phyloP scores from a whole-genome alignment of 92 coral and sea anemone genomes.

The Phenganax subtilis region DNA sequence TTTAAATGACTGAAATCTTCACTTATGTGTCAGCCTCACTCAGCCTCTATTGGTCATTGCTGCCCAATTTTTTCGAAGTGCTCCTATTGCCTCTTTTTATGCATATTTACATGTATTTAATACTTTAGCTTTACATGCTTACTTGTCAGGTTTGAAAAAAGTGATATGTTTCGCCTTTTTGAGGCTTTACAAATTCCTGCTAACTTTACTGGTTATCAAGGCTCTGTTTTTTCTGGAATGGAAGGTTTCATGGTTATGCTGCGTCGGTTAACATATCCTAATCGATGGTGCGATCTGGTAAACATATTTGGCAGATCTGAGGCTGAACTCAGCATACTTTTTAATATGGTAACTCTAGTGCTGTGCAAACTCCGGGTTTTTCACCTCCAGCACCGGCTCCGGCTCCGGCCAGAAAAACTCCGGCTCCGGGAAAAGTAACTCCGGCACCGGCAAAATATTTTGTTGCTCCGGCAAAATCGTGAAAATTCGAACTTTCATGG shows the following conservation, averaged over 20 bases:
- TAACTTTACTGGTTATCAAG: slow-evolving; percentile 48
- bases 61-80: not conserved
- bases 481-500: too few species aligned
- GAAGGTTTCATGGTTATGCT: slow-evolving; percentile 59
- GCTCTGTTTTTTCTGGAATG: slow-evolving; percentile 45
- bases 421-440: too few species aligned
- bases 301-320: slow-evolving; percentile 52
- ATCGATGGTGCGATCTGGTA: slow-evolving; percentile 58
- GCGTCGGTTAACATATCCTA: slow-evolving; percentile 47
- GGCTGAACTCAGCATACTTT: slow-evolving; percentile 52
- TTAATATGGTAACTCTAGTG: slow-evolving; percentile 50
- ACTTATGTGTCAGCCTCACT: too few species aligned
- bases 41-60: not conserved
- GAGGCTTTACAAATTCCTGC: slow-evolving; percentile 53
- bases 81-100: not conserved
- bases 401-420: too few species aligned
- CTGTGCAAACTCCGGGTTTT: too few species aligned
- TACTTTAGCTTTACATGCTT: not conserved
- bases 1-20: too few species aligned
- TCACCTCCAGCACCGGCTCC: too few species aligned
- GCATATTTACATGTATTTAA: not conserved
- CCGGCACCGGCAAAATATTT: too few species aligned
- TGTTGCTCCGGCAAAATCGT: too few species aligned
- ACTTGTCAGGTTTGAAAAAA: slow-evolving; percentile 54
- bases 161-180: slow-evolving; percentile 51